A percentile compares a stretch with the other conserved stretches of the same genome.
phyloP scores from a whole-genome alignment of 2,113 vertebrate genomes.

The Saguinus imperator region DNA sequence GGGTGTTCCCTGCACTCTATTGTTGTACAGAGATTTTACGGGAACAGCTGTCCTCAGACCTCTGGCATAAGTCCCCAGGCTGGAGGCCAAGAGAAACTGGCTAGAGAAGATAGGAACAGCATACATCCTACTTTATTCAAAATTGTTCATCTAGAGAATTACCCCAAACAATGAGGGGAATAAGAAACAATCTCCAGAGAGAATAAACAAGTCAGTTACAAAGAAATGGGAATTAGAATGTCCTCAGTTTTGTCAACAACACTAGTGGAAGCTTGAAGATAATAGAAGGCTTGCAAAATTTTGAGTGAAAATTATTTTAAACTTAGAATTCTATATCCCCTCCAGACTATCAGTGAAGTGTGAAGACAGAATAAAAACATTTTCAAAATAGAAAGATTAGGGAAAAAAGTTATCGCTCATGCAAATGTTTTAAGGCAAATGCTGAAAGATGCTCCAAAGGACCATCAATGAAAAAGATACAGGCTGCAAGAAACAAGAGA shows the following conservation, averaged over 20 bases:
- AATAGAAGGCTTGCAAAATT: neutral
- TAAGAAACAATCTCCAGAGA: neutral
- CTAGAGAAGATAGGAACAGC: neutral
- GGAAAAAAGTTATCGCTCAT: neutral
- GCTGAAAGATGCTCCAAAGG: neutral
- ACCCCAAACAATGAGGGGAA: neutral
- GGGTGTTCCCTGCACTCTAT: neutral
- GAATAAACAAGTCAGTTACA: neutral
- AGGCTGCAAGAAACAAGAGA: neutral
- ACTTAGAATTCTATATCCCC: neutral
- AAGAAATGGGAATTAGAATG: neutral
- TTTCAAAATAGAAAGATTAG: neutral
- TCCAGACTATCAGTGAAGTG: neutral
- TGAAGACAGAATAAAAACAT: neutral
- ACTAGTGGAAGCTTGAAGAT: neutral
- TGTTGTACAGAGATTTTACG: neutral
- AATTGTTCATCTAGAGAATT: slow-evolving; percentile 19
- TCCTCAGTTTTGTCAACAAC: neutral
- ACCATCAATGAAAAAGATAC: neutral
- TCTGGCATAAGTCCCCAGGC: neutral
- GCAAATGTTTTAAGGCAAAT: neutral
- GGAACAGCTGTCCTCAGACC: neutral
- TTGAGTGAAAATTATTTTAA: neutral
- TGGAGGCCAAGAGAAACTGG: neutral
- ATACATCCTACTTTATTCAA: neutral